Conservation (phyloP, 2,888 invertebrate species). For the Pteria penguin region DNA sequence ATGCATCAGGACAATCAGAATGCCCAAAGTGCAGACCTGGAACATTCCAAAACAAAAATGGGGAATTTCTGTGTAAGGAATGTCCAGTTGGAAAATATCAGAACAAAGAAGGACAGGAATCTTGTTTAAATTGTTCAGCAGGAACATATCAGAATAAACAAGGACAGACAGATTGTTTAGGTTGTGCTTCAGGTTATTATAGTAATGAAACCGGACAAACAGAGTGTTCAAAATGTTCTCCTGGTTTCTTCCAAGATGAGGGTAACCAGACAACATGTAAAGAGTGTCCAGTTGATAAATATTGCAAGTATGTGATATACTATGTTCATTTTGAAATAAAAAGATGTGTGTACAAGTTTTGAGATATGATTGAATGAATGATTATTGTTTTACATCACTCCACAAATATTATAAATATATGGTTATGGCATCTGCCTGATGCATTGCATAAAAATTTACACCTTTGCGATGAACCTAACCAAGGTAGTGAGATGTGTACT, state of each 20-base stretch:
- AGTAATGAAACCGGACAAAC: conserved; percentile 8
- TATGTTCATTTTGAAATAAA: not conserved
- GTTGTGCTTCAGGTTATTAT: conserved; percentile 21
- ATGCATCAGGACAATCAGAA: not conserved
- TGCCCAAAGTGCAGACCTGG: conserved; percentile 2
- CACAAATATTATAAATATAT: too few species aligned
- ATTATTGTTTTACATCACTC: too few species aligned
- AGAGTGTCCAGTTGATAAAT: conserved; percentile 10
- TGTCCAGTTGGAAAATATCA: conserved; percentile 12
- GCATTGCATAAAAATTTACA: too few species aligned
- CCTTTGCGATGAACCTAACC: too few species aligned
- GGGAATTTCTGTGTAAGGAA: not conserved
- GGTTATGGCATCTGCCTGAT: too few species aligned
- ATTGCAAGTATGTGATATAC: conserved; percentile 30
- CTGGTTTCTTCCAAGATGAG: conserved; percentile 10
- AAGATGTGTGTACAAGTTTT: too few species aligned
- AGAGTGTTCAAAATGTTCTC: not conserved
- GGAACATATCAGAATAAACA: not conserved
- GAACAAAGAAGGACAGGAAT: conserved; percentile 8
- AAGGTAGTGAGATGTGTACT: too few species aligned
- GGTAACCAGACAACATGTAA: not conserved
- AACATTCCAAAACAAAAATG: not conserved
- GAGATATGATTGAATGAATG: too few species aligned
- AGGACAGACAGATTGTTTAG: conserved; percentile 5
- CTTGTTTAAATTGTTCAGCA: conserved; percentile 2